Base-by-base conservation (phyloP, 2,888 invertebrate genomes). In the Myopa testacea region DNA sequence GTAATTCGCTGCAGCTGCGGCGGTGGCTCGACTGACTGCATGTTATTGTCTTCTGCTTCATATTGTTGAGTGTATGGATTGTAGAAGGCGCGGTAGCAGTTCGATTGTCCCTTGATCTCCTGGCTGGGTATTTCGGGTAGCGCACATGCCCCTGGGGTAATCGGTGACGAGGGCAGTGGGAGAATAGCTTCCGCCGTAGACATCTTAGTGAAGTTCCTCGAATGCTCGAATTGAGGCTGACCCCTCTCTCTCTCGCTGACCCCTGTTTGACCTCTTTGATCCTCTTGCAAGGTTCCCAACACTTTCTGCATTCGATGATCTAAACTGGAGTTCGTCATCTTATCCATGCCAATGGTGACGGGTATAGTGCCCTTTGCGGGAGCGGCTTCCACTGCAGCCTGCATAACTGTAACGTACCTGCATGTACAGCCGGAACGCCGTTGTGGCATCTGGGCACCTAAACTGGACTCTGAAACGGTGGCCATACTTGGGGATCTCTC, bases 1-100 rank as follows among this genome's bases (percentile, higher is more conserved):
- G 81, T 81, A 34, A 85, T 60, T 0, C 80, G 81, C 26, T 81
- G 78, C 69, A 83, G 85, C 71, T 85, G 85, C 0, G 84, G 79
- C 6, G 52, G 40, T 0, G 85, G 84, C 0, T 76, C 45, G 8
- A 73, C 8, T 16, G 14, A 12, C 4, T 7, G 58, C 16, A 38
- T n/a, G 10, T 1, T 55, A 1, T 38, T 0, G 84, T 77, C 4
- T 26, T 34, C 37, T 26, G 14, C 37, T 45, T n/a, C 52, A 34
- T 5, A 16, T 3, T 70, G 38, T 3, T 19, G 7, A 55, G 38
- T 10, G 0, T 76, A 80, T 26, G 76, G 81, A n/a, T 77, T 74
- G 52, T 81, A 82, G 63, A 69, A 76, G 8, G 81, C 82, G 4
- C 82, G 80, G 63, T 81, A 75, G 14, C 79, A 73, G 65, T 84